Conservation (phyloP, 2,113 vertebrate genomes). For the Ariopsis seemanni region DNA sequence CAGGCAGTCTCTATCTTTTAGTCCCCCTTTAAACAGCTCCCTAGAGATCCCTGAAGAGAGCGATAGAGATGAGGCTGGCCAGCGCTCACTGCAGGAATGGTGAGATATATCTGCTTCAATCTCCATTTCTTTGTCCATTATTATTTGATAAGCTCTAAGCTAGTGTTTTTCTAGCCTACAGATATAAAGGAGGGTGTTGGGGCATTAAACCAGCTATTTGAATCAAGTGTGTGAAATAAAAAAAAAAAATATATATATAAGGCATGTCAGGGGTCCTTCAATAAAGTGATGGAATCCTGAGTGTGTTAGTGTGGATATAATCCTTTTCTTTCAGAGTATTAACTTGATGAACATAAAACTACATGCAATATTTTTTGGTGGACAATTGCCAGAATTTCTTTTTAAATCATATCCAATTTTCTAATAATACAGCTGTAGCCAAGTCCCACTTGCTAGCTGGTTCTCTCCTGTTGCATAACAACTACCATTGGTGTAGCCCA, state of each 20-base stretch:
- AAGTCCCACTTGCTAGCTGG: neutral
- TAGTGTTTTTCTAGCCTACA: neutral
- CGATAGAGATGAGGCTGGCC: slow-evolving; percentile 42
- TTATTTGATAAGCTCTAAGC: neutral
- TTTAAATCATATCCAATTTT: neutral
- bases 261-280: neutral
- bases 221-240: neutral
- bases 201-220: neutral
- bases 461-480: neutral
- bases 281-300: neutral
- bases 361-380: neutral
- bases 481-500: neutral
- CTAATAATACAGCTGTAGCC: neutral
- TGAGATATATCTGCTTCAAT: slow-evolving; percentile 40
- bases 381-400: neutral
- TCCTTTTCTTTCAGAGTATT: neutral
- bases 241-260: neutral
- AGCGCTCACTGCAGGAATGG: slow-evolving; percentile 60
- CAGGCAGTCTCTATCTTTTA: slow-evolving; percentile 65
- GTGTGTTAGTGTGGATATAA: neutral
- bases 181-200: neutral
- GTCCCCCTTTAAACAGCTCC: slow-evolving; percentile 61
- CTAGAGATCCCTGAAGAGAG: slow-evolving; percentile 64
- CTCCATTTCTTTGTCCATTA: neutral
- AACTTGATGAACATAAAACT: slow-evolving; percentile 13